Evolutionary conservation across 2,888 invertebrate species (phyloP).

Genomic region (Synanthedon vespiformis): DNA sequence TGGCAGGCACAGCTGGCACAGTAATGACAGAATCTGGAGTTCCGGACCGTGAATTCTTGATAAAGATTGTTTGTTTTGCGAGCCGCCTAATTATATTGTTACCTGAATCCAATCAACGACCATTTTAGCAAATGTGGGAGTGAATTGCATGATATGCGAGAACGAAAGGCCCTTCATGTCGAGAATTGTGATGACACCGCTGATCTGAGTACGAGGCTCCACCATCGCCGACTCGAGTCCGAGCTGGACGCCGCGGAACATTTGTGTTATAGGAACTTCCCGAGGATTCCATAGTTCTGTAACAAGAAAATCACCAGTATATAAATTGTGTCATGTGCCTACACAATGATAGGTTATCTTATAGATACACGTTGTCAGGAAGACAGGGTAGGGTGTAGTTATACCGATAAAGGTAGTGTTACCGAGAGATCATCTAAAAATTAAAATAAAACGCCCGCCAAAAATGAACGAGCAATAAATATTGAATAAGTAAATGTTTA

Average conservation of each 20-base stretch:
- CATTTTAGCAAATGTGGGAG: slow-evolving; percentile 81
- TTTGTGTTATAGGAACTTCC: slow-evolving; percentile 72
- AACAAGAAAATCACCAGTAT: slow-evolving; percentile 11
- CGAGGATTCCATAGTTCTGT: slow-evolving; percentile 82
- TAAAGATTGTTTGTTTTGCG: too few species aligned
- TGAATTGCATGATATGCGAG: slow-evolving; percentile 80
- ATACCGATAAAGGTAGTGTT: too few species aligned
- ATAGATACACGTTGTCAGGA: too few species aligned
- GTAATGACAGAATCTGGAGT: too few species aligned
- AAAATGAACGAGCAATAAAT: too few species aligned
- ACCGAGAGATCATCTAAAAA: too few species aligned
- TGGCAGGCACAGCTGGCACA: too few species aligned
- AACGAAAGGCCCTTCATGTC: slow-evolving; percentile 82
- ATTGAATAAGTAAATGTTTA: too few species aligned
- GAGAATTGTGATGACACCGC: slow-evolving; percentile 79
- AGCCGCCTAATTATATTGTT: not conserved
- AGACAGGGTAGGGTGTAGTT: too few species aligned
- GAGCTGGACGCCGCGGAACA: slow-evolving; percentile 78
- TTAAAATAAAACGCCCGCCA: too few species aligned
- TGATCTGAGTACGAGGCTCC: slow-evolving; percentile 84
- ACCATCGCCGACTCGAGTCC: slow-evolving; percentile 79
- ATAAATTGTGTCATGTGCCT: not conserved
- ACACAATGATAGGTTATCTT: too few species aligned
- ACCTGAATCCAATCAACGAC: slow-evolving; percentile 80
- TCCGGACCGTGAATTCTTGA: too few species aligned